phyloP scores from a whole-genome alignment of 2,113 vertebrate species.

The Columbina picui region DNA sequence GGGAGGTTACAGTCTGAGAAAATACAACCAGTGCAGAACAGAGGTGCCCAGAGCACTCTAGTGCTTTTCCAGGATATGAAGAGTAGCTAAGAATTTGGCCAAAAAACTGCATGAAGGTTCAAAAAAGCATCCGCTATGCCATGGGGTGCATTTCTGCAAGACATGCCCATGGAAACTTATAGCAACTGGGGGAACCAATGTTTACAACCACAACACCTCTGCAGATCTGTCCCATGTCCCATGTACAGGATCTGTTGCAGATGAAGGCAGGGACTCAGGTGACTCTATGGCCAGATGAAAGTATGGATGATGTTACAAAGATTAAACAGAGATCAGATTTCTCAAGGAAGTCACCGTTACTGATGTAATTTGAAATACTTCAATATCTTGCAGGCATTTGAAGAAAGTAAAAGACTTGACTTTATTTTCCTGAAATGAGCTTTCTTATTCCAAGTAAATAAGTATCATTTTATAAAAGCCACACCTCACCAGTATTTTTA shows the following conservation, averaged over 20 bases:
- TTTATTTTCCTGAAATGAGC: neutral
- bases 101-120: neutral
- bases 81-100: neutral
- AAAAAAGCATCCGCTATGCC: neutral
- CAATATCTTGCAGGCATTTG: neutral
- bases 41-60: neutral
- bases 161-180: neutral
- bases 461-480: neutral
- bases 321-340: neutral
- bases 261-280: neutral
- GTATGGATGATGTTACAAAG: neutral
- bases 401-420: neutral
- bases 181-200: accelerated
- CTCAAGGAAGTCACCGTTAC: neutral
- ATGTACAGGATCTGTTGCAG: neutral
- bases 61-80: neutral
- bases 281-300: neutral
- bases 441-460: neutral
- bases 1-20: neutral
- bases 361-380: neutral
- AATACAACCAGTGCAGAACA: neutral
- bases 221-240: neutral
- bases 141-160: neutral
- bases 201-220: neutral
- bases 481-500: neutral